Evolutionary conservation across 2,888 invertebrate genomes (phyloP).

Genomic region (Cyrtodaria siliqua): DNA sequence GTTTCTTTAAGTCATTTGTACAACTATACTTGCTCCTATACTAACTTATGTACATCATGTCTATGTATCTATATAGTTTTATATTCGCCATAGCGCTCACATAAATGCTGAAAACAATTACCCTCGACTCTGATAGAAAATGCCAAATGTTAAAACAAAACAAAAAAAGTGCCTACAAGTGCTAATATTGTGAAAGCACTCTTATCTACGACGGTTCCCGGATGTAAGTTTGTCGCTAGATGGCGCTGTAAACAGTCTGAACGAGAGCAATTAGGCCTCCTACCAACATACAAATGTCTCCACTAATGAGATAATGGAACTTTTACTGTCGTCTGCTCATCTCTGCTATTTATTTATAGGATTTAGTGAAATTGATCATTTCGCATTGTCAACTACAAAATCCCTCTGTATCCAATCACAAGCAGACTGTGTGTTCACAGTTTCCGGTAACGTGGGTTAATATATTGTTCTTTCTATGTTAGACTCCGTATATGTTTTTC

Average conservation of each 20-base stretch:
- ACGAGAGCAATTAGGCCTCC: constrained; percentile 26
- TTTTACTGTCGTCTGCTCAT: constrained; percentile 49
- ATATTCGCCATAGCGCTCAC: too few relatives aligned
- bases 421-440: constrained; percentile 24
- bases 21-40: too few relatives aligned
- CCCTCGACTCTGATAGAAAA: too few relatives aligned
- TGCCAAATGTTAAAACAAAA: too few relatives aligned
- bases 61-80: too few relatives aligned
- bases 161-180: too few relatives aligned
- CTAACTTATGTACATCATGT: too few relatives aligned
- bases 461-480: constrained; percentile 60
- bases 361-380: constrained; percentile 60
- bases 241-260: constrained; percentile 22
- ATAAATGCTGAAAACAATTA: too few relatives aligned
- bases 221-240: background rate
- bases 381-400: constrained; percentile 59
- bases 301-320: constrained; percentile 58
- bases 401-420: constrained; percentile 44
- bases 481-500: constrained; percentile 36
- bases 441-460: constrained; percentile 56
- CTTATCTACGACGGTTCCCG: too few relatives aligned
- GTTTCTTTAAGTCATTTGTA: too few relatives aligned
- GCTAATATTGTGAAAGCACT: too few relatives aligned
- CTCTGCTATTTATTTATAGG: constrained; percentile 55
- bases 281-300: constrained; percentile 43